Percentiles rank a stretch among this genome's conserved stretches.
Evolutionary conservation across 1,140 invertebrate genomes (phyloP).

Genomic region (Conus betulinus): DNA sequence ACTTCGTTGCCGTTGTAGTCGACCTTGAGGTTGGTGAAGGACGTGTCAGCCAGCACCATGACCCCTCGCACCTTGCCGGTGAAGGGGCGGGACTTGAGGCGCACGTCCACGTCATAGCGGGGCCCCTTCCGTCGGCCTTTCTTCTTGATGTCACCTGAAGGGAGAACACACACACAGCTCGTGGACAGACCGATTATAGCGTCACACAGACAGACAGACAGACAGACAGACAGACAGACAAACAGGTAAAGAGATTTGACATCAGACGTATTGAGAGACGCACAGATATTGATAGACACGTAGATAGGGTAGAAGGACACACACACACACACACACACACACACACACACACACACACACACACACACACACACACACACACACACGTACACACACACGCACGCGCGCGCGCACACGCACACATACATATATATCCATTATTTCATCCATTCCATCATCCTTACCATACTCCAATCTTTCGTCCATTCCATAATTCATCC

Average conservation of each 20-base stretch:
- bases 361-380: constrained; percentile 21
- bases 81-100: constrained; percentile 48
- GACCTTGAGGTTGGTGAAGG: constrained; percentile 22
- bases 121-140: constrained; percentile 41
- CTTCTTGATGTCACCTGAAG: constrained; percentile 48
- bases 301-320: too few relatives aligned
- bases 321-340: neutral
- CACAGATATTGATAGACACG: too few relatives aligned
- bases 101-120: constrained; percentile 41
- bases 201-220: constrained; percentile 2
- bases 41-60: constrained; percentile 41
- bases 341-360: constrained; percentile 16
- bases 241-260: too few relatives aligned
- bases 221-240: neutral
- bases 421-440: too few relatives aligned
- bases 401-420: too few relatives aligned
- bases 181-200: too few relatives aligned
- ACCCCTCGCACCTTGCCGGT: constrained; percentile 41
- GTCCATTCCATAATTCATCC: too few relatives aligned
- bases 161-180: neutral
- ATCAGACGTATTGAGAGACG: too few relatives aligned
- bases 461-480: too few relatives aligned
- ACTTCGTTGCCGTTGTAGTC: constrained; percentile 59
- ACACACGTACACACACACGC: neutral
- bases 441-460: too few relatives aligned